Percentiles rank a stretch among this genome's conserved stretches.
Conservation (phyloP, 2,888 invertebrate species). For the Mystacides longicornis region DNA sequence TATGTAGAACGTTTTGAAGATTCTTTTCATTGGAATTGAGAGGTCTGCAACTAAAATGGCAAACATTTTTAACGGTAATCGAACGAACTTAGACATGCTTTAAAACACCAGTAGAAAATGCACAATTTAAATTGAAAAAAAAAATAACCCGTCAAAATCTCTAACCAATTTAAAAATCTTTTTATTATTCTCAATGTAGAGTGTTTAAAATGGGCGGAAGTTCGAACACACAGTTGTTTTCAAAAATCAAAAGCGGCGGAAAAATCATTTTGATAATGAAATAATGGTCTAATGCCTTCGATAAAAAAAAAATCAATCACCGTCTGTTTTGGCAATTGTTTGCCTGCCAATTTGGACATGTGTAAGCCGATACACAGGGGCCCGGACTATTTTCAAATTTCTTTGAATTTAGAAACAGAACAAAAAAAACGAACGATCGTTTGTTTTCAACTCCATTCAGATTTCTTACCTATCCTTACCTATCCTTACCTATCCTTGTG, state of each 20-base stretch:
- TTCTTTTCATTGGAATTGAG: no score
- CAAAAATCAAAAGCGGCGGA: background rate
- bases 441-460: no score
- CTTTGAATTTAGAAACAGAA: background rate
- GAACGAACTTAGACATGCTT: no score
- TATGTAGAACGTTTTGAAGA: no score
- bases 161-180: background rate
- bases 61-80: no score
- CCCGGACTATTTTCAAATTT: background rate
- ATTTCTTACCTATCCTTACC: no score
- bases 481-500: background rate
- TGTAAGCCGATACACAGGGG: background rate
- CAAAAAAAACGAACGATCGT: no score
- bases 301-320: conserved; percentile 7
- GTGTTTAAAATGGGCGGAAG: conserved; percentile 1
- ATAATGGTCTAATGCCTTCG: background rate
- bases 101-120: no score
- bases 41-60: no score
- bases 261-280: background rate
- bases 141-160: no score
- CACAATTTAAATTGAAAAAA: no score
- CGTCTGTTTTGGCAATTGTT: background rate
- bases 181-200: background rate
- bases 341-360: conserved; percentile 1
- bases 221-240: background rate